Evolutionary conservation across 2,888 invertebrate species (phyloP).

Genomic region (Drosophila mimetica): DNA sequence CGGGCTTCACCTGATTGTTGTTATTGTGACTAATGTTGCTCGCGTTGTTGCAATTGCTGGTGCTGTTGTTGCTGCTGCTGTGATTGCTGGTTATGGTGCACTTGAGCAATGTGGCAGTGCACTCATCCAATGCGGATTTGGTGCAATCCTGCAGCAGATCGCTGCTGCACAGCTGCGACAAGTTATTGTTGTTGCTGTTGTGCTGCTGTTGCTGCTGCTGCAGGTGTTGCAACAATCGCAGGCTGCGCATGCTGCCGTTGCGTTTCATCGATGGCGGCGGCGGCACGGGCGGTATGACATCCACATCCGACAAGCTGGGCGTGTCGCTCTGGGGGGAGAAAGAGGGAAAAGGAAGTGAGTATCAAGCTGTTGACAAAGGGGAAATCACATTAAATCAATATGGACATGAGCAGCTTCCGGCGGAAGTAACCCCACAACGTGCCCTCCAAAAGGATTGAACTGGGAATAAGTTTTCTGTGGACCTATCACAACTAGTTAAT

Average conservation of each 20-base stretch:
- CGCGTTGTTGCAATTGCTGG: slow-evolving; percentile 34
- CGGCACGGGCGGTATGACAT: slow-evolving; percentile 83
- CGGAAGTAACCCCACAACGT: slow-evolving; percentile 19
- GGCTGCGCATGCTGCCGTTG: slow-evolving; percentile 81
- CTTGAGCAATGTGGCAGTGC: slow-evolving; percentile 82
- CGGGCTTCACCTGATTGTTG: slow-evolving; percentile 59
- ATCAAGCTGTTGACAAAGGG: slow-evolving; percentile 45
- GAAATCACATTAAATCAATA: slow-evolving; percentile 63
- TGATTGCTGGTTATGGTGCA: slow-evolving; percentile 73
- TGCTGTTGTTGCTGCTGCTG: slow-evolving; percentile 48
- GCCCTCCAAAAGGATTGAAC: not conserved
- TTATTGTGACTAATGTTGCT: slow-evolving; percentile 15
- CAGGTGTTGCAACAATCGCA: slow-evolving; percentile 73
- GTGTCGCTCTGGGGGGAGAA: slow-evolving; percentile 76
- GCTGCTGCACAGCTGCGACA: slow-evolving; percentile 75
- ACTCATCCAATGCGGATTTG: slow-evolving; percentile 81
- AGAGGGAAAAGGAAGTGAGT: slow-evolving; percentile 14
- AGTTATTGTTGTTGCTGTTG: slow-evolving; percentile 55
- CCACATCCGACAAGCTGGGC: slow-evolving; percentile 82
- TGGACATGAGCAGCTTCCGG: slow-evolving; percentile 55
- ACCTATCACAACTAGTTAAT: not conserved
- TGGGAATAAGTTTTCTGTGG: not conserved
- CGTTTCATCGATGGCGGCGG: slow-evolving; percentile 82
- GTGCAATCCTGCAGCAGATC: slow-evolving; percentile 78
- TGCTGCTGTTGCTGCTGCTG: slow-evolving; percentile 55